Base-by-base conservation (phyloP, 2,797 vertebrate genomes). In the Arnoldichthys spilopterus region DNA sequence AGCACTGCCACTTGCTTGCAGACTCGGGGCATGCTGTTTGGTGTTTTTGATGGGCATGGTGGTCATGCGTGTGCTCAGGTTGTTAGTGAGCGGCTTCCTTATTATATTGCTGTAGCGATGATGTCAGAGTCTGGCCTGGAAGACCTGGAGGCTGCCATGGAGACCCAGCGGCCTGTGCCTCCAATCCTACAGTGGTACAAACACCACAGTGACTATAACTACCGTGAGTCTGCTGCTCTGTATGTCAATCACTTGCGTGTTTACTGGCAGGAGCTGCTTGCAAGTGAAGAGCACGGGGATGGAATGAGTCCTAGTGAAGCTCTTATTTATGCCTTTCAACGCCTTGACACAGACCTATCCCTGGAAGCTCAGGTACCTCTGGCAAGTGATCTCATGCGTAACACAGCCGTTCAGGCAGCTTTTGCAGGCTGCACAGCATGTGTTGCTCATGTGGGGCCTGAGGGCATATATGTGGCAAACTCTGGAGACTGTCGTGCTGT, bases 341-440 rank as follows among this genome's bases (percentile, higher is more conserved):
- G 96, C 18, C 90, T 99, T 20, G 98, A 99, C 75, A 91, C 94
- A 0, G 97, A 99, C 82, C 95, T 99, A 86, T 97, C 97, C 0
- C 79, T 99, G 84, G 98, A 99, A 89, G 96, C 96, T 51, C 97
- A 99, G 91, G 95, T 95, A 26, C 94, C 95, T 1, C 86, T 95
- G 70, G 93, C 95, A 76, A 95, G 90, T 8, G 94, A 96, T 59
- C 77, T 96, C 43, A 90, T 95, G 87, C 94, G 88, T 83, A 97
- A 93, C 83, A 92, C 96, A 22, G 95, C 96, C 18, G 93, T 99
- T 32, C 97, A 98, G 87, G 95, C 97, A 3, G 98, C 97, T 0
- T 99, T 99, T 80, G 94, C 98, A 0, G 97, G 97, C 0, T 93
- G 93, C 45, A 98, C 97, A 0, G 98, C 97, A 30, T 99, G 97